Evolutionary conservation across 2,113 vertebrate genomes (phyloP).

Genomic region (Spermophilus dauricus): DNA sequence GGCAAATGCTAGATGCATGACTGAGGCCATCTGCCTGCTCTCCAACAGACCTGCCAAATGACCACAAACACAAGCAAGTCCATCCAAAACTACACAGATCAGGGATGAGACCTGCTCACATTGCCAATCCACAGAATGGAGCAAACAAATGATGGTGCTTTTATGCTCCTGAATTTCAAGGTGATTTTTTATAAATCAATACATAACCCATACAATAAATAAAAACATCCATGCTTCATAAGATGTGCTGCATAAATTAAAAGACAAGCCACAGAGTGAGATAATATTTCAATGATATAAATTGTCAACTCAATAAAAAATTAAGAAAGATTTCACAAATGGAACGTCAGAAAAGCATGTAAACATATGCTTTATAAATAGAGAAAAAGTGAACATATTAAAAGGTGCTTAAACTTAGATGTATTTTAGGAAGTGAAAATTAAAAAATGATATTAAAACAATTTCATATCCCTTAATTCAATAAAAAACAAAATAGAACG

Average conservation of each 20-base stretch:
- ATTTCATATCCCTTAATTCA: background rate
- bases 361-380: background rate
- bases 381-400: background rate
- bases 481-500: background rate
- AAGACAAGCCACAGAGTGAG: background rate
- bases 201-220: background rate
- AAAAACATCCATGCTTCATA: background rate
- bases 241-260: background rate
- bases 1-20: background rate
- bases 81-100: background rate
- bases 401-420: background rate
- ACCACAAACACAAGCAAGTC: background rate
- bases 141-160: background rate
- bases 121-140: background rate
- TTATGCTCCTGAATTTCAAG: background rate
- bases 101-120: background rate
- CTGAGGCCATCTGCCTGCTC: background rate
- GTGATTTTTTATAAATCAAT: background rate
- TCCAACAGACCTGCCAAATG: background rate
- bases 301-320: conserved; percentile 5
- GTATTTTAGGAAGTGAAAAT: background rate
- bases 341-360: background rate
- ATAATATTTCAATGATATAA: background rate
- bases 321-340: background rate
- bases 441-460: background rate